Evolutionary conservation across 92 coral and sea anemone genomes (phyloP).

Genomic region (Pocillopora meandrina): DNA sequence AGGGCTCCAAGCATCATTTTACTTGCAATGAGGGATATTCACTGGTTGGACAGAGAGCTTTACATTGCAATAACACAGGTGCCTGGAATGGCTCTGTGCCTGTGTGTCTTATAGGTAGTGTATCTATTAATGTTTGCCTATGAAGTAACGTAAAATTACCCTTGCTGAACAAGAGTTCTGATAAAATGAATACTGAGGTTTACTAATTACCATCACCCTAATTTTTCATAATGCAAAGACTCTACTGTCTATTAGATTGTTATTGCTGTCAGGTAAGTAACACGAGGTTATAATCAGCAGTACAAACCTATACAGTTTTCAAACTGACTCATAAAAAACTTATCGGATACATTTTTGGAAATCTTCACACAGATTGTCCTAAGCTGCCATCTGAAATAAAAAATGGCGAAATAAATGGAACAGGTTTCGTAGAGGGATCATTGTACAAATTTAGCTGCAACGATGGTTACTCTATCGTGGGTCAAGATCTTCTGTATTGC

Average conservation of each 20-base stretch:
- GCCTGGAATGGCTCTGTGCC: constrained; percentile 63
- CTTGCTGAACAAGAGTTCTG: not conserved
- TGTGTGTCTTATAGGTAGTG: constrained; percentile 35
- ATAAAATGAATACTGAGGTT: not conserved
- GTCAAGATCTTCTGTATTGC: constrained; percentile 16
- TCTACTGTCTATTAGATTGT: too few species aligned
- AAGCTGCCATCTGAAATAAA: constrained; percentile 2
- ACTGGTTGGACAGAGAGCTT: constrained; percentile 21
- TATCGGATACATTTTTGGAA: too few species aligned
- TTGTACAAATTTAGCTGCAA: constrained; percentile 20
- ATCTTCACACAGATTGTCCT: constrained; percentile 12
- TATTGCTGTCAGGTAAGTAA: too few species aligned
- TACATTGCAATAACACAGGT: constrained; percentile 36
- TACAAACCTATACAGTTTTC: too few species aligned
- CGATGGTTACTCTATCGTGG: constrained; percentile 20
- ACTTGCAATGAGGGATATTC: constrained; percentile 32
- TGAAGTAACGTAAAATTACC: not conserved
- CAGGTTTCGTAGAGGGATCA: constrained; percentile 23
- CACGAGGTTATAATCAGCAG: too few species aligned
- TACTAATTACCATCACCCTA: not conserved
- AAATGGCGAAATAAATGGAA: constrained; percentile 6
- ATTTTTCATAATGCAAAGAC: too few species aligned
- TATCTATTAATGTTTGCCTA: not conserved
- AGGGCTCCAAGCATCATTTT: constrained; percentile 26
- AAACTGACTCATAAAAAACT: too few species aligned